phyloP scores from a whole-genome alignment of 2,888 invertebrate genomes.

The Phymatocera aterrima region DNA sequence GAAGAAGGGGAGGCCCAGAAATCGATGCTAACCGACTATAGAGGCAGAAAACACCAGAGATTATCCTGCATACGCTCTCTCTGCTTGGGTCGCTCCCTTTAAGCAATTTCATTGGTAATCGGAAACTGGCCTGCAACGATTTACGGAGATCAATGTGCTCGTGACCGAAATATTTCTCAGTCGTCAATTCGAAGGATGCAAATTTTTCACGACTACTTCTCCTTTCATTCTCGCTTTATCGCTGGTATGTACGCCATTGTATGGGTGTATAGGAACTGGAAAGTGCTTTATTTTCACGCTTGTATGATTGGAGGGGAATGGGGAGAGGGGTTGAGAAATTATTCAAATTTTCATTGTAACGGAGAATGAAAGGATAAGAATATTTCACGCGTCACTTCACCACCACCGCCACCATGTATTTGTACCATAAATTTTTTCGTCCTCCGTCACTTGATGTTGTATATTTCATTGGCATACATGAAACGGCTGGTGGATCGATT shows the following conservation, averaged over 20 bases:
- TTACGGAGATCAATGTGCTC: slow-evolving; percentile 11
- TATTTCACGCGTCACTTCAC: neutral
- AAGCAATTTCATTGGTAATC: slow-evolving; percentile 32
- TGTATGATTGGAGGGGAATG: too few species aligned
- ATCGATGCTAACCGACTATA: slow-evolving; percentile 47
- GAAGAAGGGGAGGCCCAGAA: slow-evolving; percentile 28
- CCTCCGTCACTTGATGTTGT: neutral
- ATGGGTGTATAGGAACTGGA: neutral
- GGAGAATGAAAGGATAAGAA: neutral
- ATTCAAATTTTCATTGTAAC: neutral
- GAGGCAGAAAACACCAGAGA: slow-evolving; percentile 34
- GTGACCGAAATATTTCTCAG: neutral
- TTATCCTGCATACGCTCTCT: slow-evolving; percentile 43
- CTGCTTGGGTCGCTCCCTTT: slow-evolving; percentile 43
- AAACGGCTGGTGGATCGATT: neutral
- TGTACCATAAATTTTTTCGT: neutral
- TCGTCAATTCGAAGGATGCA: neutral
- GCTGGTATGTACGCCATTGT: neutral
- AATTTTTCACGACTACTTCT: neutral
- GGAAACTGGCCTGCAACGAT: neutral
- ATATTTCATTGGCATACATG: neutral
- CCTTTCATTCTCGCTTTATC: neutral
- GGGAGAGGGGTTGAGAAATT: neutral
- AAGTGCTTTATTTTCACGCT: neutral
- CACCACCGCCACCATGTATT: neutral